phyloP scores from a whole-genome alignment of 2,888 invertebrate species.

The Cephus runcator region DNA sequence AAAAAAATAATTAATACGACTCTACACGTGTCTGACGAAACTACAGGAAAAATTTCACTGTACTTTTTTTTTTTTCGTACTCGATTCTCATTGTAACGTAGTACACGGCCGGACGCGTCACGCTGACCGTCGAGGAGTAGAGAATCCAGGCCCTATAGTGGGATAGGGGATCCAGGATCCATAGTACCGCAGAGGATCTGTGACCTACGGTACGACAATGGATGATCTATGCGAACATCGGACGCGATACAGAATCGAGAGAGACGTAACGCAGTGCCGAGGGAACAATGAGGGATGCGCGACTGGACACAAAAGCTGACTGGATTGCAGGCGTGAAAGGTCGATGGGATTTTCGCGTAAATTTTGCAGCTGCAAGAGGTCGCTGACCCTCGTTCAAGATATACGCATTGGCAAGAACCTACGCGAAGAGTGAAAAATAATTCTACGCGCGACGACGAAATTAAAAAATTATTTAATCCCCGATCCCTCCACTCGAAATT shows the following conservation, averaged over 20 bases:
- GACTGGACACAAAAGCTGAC: conserved; percentile 35
- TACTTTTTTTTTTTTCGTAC: background rate
- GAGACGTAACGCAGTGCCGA: conserved; percentile 15
- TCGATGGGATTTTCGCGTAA: conserved; percentile 10
- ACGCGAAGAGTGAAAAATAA: fast-evolving
- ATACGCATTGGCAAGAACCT: background rate
- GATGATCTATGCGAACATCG: conserved; percentile 36
- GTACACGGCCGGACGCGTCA: background rate
- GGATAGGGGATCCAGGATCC: background rate
- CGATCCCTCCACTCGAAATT: too few species aligned
- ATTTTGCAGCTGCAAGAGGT: background rate
- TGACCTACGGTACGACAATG: conserved; percentile 29
- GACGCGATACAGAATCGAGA: conserved; percentile 35
- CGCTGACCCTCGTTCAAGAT: background rate
- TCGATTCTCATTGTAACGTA: background rate
- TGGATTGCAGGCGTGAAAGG: conserved; percentile 44
- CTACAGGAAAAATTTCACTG: background rate
- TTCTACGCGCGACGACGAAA: background rate
- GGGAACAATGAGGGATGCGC: conserved; percentile 13
- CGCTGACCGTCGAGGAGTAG: background rate
- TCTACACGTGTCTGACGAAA: background rate
- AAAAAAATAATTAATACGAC: background rate
- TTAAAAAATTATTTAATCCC: background rate
- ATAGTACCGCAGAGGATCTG: background rate
- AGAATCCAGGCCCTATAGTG: background rate